Evolutionary conservation across 2,888 invertebrate species (phyloP).

Genomic region (Callinectes sapidus): DNA sequence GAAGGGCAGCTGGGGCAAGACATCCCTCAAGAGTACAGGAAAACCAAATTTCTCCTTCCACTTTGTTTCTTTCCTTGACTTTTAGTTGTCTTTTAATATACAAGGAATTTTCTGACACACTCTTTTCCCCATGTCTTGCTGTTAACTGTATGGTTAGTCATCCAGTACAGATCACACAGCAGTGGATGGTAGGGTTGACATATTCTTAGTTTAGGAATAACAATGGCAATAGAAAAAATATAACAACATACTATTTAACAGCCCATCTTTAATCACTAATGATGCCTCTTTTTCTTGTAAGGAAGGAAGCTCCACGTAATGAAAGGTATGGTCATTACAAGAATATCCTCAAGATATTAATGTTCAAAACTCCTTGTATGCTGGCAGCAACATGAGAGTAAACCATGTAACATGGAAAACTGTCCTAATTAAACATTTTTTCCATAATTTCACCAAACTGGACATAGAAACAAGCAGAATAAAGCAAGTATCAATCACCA

Average conservation of each 20-base stretch:
- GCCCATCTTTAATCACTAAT: background rate
- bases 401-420: background rate
- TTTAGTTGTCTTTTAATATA: too few relatives aligned
- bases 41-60: too few relatives aligned
- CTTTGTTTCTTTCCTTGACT: too few relatives aligned
- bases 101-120: too few relatives aligned
- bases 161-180: background rate
- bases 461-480: background rate
- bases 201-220: too few relatives aligned
- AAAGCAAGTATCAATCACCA: background rate
- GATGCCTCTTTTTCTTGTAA: background rate
- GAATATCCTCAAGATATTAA: background rate
- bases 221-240: background rate
- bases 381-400: background rate
- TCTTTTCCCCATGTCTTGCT: too few relatives aligned
- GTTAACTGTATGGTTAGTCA: background rate
- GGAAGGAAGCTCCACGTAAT: background rate
- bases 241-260: background rate
- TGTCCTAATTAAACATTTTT: background rate
- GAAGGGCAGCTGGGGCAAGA: too few relatives aligned
- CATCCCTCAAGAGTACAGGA: too few relatives aligned
- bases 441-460: background rate
- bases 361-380: background rate
- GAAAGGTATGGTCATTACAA: background rate
- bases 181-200: too few relatives aligned